Evolutionary conservation across 2,113 vertebrate genomes (phyloP).

Genomic region (Heterotis niloticus): DNA sequence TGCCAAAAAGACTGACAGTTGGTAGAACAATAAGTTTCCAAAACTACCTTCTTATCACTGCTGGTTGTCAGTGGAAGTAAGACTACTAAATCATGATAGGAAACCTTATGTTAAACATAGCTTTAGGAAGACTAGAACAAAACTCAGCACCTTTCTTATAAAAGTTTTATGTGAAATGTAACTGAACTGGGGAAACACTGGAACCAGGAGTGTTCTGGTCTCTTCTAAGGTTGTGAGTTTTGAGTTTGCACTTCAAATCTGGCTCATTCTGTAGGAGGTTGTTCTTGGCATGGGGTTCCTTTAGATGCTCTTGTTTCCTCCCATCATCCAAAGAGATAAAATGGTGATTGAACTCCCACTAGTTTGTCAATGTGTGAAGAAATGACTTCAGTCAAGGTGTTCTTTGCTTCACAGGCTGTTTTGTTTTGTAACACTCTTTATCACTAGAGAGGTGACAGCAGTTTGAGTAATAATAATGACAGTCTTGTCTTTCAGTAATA

Average conservation of each 20-base stretch:
- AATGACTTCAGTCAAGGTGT: background rate
- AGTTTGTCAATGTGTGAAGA: background rate
- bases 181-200: too few species aligned
- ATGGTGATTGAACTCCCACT: background rate
- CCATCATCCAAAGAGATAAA: too few species aligned
- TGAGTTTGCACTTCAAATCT: too few species aligned
- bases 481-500: background rate
- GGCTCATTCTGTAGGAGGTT: too few species aligned
- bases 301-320: too few species aligned
- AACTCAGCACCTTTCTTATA: too few species aligned
- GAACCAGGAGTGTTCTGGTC: too few species aligned
- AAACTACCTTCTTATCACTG: background rate
- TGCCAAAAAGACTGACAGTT: background rate
- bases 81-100: background rate
- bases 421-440: background rate
- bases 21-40: background rate
- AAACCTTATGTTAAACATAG: too few species aligned
- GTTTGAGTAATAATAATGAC: background rate
- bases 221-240: too few species aligned
- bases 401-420: background rate
- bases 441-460: background rate
- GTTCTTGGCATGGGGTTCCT: too few species aligned
- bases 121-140: too few species aligned
- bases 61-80: background rate
- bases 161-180: too few species aligned